phyloP scores from a whole-genome alignment of 2,113 vertebrate species.

The Rutilus rutilus region DNA sequence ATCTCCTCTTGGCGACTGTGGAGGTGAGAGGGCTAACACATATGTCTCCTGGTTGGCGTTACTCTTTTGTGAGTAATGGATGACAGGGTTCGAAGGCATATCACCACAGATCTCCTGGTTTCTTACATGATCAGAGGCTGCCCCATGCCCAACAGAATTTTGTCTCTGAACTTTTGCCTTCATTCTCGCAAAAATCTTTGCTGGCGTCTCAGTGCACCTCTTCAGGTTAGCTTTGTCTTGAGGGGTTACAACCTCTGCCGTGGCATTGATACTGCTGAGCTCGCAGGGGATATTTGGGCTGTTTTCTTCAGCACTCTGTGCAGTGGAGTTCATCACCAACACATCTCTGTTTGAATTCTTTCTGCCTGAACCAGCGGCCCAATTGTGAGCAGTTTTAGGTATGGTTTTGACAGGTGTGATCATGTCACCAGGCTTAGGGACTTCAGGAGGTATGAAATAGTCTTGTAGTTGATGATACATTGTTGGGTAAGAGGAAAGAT shows the following conservation, averaged over 20 bases:
- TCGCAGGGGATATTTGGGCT: slow-evolving; percentile 43
- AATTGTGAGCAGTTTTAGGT: neutral
- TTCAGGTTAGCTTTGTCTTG: neutral
- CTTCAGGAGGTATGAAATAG: neutral
- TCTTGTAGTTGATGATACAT: slow-evolving; percentile 38
- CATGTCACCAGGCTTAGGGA: neutral
- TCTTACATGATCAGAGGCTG: neutral
- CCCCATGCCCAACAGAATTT: neutral
- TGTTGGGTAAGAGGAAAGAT: neutral
- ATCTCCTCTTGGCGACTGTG: slow-evolving; percentile 58
- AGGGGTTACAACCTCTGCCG: neutral
- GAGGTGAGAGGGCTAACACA: slow-evolving; percentile 70
- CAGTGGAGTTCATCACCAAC: slow-evolving; percentile 58
- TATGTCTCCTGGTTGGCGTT: slow-evolving; percentile 52
- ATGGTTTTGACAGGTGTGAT: slow-evolving; percentile 20
- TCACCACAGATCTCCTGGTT: neutral
- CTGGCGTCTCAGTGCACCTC: slow-evolving; percentile 66
- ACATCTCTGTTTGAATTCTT: neutral
- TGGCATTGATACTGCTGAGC: slow-evolving; percentile 50
- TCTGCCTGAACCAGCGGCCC: neutral
- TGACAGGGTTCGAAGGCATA: neutral
- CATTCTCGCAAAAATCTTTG: slow-evolving; percentile 74
- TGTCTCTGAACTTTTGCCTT: slow-evolving; percentile 69
- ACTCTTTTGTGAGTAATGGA: neutral
- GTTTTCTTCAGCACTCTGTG: slow-evolving; percentile 22